A percentile compares a stretch with the other conserved stretches of the same genome.
Evolutionary conservation across 2,113 vertebrate species (phyloP).

Genomic region (Empidonax alnorum): DNA sequence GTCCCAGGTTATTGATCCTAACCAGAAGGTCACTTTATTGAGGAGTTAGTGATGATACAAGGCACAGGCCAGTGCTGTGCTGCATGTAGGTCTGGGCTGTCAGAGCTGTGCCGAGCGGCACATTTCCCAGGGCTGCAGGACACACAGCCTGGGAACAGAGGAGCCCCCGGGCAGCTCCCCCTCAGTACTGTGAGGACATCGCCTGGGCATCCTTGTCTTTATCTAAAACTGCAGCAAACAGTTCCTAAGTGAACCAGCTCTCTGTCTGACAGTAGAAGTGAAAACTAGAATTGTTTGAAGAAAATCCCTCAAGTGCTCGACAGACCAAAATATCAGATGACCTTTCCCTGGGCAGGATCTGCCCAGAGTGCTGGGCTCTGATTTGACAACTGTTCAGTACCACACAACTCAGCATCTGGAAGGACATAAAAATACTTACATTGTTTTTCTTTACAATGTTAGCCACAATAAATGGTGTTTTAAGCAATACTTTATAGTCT

Average conservation of each 20-base stretch:
- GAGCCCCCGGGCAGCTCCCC: background rate
- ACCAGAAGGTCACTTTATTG: background rate
- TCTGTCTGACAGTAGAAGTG: background rate
- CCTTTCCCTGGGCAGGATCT: background rate
- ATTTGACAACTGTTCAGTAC: background rate
- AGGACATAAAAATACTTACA: background rate
- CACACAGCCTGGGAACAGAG: background rate
- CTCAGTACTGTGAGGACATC: fast-evolving
- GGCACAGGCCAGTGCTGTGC: fast-evolving
- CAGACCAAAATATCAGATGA: background rate
- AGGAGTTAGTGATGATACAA: fast-evolving
- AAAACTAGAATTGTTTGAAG: background rate
- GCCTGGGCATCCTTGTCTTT: background rate
- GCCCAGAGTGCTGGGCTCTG: background rate
- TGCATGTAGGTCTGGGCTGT: background rate
- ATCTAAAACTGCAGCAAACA: background rate
- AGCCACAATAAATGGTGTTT: background rate
- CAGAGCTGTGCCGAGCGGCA: background rate
- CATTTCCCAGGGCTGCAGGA: background rate
- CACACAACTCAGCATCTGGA: background rate
- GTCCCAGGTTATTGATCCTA: fast-evolving
- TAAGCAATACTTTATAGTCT: background rate
- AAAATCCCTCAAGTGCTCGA: background rate
- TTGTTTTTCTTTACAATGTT: background rate
- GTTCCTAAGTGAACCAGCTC: background rate